phyloP scores from a whole-genome alignment of 2,797 vertebrate species.

The Cossypha niveicapilla region DNA sequence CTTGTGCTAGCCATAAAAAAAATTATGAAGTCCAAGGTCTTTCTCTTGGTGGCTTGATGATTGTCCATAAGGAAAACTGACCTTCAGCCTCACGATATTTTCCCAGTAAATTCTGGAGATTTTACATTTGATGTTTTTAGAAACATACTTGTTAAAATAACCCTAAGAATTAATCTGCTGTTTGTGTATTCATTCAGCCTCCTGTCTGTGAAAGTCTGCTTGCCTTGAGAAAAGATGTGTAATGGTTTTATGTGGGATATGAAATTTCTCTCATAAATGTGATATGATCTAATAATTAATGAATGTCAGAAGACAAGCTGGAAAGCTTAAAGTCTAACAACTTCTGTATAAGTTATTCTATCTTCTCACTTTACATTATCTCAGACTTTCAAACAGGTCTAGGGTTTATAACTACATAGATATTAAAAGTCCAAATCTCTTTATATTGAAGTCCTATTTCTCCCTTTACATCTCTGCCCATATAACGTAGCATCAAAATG shows the following conservation, averaged over 20 bases:
- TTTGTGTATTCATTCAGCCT: not conserved
- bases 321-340: slow-evolving; percentile 31
- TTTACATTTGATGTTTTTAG: not conserved
- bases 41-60: not conserved
- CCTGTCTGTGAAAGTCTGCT: not conserved
- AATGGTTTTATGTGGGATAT: slow-evolving; percentile 20
- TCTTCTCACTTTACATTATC: not conserved
- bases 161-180: not conserved
- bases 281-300: slow-evolving; percentile 55
- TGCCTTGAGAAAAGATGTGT: slow-evolving; percentile 32
- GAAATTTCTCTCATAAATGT: slow-evolving; percentile 42
- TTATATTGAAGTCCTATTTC: not conserved
- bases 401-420: not conserved
- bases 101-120: not conserved
- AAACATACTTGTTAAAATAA: not conserved
- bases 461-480: not conserved
- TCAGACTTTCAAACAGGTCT: not conserved
- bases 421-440: slow-evolving; percentile 17
- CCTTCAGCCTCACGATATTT: not conserved
- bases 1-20: not conserved
- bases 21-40: not conserved
- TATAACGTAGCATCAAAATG: not conserved
- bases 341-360: slow-evolving; percentile 10
- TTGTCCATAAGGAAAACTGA: not conserved
- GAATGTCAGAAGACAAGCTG: slow-evolving; percentile 25